These are phyloP conservation scores for Oreochromis spilurus DNA, from an alignment of 2,113 vertebrate genomes.

Conservation along the genomic window DNA sequence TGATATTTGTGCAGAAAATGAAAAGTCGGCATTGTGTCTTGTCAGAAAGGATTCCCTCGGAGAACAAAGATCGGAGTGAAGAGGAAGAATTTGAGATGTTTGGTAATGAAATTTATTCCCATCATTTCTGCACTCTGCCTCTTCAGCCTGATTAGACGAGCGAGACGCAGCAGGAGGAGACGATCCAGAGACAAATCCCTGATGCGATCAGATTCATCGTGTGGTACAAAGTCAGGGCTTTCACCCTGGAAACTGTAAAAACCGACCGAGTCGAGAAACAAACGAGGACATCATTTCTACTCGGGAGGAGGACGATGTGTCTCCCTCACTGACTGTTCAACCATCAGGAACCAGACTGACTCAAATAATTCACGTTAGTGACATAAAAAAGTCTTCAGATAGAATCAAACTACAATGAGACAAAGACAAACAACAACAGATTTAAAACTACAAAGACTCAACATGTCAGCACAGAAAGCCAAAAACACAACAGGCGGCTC, in stretches of 20 bases:
- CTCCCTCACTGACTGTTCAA: neutral
- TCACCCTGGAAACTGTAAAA: neutral
- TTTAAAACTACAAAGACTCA: neutral
- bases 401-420: neutral
- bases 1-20: neutral
- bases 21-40: neutral
- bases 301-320: neutral
- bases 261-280: neutral
- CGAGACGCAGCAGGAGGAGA: neutral
- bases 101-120: neutral
- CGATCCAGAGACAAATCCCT: neutral
- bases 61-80: neutral
- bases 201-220: neutral
- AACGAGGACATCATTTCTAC: neutral
- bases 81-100: neutral
- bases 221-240: neutral
- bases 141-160: neutral
- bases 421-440: neutral
- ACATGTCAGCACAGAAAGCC: neutral
- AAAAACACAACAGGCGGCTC: neutral
- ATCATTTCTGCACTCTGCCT: neutral
- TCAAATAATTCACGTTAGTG: neutral
- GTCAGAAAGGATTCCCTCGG: neutral
- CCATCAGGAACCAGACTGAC: neutral
- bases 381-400: neutral